Evolutionary conservation across 2,797 vertebrate species (phyloP).

Genomic region (Crypturellus tataupa): DNA sequence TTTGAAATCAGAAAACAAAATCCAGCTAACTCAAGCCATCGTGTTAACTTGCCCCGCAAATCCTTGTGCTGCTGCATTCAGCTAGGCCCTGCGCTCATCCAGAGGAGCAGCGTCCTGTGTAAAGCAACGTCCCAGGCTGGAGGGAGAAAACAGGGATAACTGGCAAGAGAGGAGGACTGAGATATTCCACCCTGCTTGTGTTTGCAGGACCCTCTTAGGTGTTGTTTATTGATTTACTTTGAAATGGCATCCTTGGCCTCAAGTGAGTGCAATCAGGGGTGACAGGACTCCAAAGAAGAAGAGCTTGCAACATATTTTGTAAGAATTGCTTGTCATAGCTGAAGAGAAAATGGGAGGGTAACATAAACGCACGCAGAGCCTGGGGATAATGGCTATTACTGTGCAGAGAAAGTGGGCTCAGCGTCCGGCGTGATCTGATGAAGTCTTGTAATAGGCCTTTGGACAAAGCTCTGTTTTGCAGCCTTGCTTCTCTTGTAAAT

Average conservation of each 20-base stretch:
- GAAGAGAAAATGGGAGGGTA: slow-evolving; percentile 71
- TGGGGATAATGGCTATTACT: slow-evolving; percentile 14
- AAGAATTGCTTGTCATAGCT: slow-evolving; percentile 57
- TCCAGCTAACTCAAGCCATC: background rate
- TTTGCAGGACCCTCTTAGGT: slow-evolving; percentile 3
- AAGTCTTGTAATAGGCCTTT: slow-evolving; percentile 10
- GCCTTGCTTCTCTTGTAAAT: background rate
- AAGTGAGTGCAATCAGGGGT: slow-evolving; percentile 46
- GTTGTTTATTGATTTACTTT: slow-evolving; percentile 62
- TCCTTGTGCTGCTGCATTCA: background rate
- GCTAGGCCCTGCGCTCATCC: background rate
- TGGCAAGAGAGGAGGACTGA: background rate
- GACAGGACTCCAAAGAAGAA: slow-evolving; percentile 57
- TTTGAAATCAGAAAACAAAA: background rate
- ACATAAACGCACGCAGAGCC: background rate
- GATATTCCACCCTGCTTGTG: background rate
- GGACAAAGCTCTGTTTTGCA: background rate
- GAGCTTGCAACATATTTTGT: slow-evolving; percentile 41
- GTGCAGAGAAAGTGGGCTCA: background rate
- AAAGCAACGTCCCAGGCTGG: background rate
- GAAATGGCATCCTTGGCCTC: slow-evolving; percentile 36
- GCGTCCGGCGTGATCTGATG: slow-evolving; percentile 24
- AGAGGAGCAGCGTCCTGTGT: background rate
- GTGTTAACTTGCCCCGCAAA: background rate
- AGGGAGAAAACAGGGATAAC: background rate